Conservation (phyloP, 2,113 vertebrate genomes). For the Sus scrofa region DNA sequence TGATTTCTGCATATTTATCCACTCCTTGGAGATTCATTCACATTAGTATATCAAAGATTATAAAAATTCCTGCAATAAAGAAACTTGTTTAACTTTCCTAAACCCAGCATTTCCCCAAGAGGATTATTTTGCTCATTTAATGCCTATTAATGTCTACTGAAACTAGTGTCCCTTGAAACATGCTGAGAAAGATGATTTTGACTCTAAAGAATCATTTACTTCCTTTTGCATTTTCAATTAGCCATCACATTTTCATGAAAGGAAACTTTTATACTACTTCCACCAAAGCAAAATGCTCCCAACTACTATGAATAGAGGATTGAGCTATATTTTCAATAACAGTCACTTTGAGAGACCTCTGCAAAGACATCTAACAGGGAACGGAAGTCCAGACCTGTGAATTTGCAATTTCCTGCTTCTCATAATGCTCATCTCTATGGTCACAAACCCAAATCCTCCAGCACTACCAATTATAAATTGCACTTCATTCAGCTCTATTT, state of each 20-base stretch:
- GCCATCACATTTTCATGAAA: constrained; percentile 60
- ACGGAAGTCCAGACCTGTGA: constrained; percentile 52
- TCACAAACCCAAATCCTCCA: constrained; percentile 62
- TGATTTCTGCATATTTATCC: constrained; percentile 17
- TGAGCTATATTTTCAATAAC: constrained; percentile 28
- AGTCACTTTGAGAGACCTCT: constrained; percentile 24
- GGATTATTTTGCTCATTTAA: constrained; percentile 42
- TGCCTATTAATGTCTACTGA: constrained; percentile 35
- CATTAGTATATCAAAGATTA: constrained; percentile 16
- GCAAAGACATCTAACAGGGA: constrained; percentile 32
- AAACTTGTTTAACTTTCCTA: constrained; percentile 34
- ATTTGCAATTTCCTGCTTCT: constrained; percentile 67
- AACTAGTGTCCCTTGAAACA: constrained; percentile 34
- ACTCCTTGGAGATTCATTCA: neutral
- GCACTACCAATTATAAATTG: constrained; percentile 65
- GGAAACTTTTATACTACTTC: constrained; percentile 6
- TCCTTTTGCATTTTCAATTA: constrained; percentile 57
- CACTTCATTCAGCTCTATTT: constrained; percentile 70
- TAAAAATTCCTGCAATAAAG: neutral
- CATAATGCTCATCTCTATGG: constrained; percentile 39
- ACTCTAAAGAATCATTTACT: constrained; percentile 44
- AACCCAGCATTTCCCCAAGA: neutral
- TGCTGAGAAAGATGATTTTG: constrained; percentile 47
- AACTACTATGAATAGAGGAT: neutral
- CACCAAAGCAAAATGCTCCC: constrained; percentile 23